Percentiles rank a stretch among this genome's conserved stretches.
These are phyloP conservation scores for Sarcophaga bullata DNA, from an alignment of 1,140 invertebrate species.

Conservation along the genomic window DNA sequence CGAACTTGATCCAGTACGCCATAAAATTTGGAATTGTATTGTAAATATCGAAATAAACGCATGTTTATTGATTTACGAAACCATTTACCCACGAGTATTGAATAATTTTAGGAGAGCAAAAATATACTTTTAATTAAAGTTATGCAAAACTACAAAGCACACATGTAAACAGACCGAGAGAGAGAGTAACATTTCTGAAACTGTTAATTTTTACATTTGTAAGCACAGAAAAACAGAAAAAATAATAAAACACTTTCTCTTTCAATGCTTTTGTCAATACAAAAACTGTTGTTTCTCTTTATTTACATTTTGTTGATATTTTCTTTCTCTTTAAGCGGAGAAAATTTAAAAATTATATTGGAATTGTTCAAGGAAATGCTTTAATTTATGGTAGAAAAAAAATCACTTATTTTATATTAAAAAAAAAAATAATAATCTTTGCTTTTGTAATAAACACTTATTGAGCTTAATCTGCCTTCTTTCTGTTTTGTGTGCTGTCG, in stretches of 20 bases:
- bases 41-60: conserved; percentile 45
- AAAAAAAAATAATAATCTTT: background rate
- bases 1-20: conserved; percentile 28
- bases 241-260: background rate
- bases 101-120: background rate
- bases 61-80: conserved; percentile 43
- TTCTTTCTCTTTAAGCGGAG: background rate
- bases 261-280: background rate
- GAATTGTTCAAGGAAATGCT: conserved; percentile 10
- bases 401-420: background rate
- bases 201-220: conserved; percentile 1
- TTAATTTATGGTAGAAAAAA: background rate
- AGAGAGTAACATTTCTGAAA: background rate
- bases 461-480: conserved; percentile 14
- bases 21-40: conserved; percentile 21
- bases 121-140: conserved; percentile 1
- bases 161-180: background rate
- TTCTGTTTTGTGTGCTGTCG: background rate
- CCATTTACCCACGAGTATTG: no score
- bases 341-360: background rate
- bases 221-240: background rate
- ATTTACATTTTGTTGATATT: background rate
- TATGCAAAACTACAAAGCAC: conserved; percentile 23
- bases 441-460: conserved; percentile 21
- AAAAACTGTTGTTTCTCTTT: conserved; percentile 13